phyloP scores from a whole-genome alignment of 1,140 invertebrate genomes.

The Scaptomyza hsui region DNA sequence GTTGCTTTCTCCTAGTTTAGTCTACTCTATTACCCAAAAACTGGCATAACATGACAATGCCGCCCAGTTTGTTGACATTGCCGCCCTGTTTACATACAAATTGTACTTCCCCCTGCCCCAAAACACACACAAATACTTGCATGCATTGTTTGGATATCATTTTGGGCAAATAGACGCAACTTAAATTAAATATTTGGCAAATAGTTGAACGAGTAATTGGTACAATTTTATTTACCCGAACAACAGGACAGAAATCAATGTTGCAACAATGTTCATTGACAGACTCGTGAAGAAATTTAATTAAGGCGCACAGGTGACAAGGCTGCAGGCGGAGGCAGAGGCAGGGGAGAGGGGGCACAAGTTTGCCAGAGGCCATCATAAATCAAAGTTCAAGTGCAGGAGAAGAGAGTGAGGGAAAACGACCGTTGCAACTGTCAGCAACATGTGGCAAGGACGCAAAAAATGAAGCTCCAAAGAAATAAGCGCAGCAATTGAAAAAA shows the following conservation, averaged over 20 bases:
- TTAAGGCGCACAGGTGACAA: constrained; percentile 75
- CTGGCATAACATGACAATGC: constrained; percentile 54
- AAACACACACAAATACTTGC: constrained; percentile 6
- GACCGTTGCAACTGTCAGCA: constrained; percentile 77
- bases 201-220: constrained; percentile 75
- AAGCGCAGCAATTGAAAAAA: constrained; percentile 28
- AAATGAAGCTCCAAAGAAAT: constrained; percentile 45
- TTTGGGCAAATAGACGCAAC: constrained; percentile 54
- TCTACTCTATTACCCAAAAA: constrained; percentile 22
- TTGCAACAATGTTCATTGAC: constrained; percentile 60
- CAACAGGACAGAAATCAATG: constrained; percentile 38
- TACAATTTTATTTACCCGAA: constrained; percentile 62
- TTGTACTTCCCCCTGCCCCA: not conserved
- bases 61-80: constrained; percentile 63
- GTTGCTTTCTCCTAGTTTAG: not conserved
- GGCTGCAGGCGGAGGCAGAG: constrained; percentile 6
- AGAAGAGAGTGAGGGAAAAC: not conserved
- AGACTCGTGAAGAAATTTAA: constrained; percentile 60
- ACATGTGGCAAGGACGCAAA: constrained; percentile 68
- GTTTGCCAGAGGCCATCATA: constrained; percentile 52
- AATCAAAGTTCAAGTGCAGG: constrained; percentile 61
- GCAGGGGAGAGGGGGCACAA: not conserved
- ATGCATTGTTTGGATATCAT: constrained; percentile 66
- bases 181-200: constrained; percentile 63
- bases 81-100: constrained; percentile 60